A percentile compares a stretch with the other conserved stretches of the same genome.
Conservation (phyloP, 2,888 invertebrate species). For the Callyntrura sp. region DNA sequence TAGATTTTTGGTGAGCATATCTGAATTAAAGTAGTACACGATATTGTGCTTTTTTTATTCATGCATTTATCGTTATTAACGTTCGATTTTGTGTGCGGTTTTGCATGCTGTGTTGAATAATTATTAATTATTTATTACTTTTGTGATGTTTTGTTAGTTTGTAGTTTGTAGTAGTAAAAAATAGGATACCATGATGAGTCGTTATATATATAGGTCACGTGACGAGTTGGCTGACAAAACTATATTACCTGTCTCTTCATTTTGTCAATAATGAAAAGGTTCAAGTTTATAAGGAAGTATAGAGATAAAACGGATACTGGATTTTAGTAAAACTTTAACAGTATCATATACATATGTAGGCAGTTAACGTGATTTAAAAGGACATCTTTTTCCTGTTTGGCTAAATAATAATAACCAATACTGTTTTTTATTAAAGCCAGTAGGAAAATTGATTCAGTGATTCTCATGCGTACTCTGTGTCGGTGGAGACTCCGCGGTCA, state of each 20-base stretch:
- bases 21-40: too few species aligned
- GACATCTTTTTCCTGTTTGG: slow-evolving; percentile 27
- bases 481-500: slow-evolving; percentile 89
- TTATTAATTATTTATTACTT: too few species aligned
- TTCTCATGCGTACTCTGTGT: slow-evolving; percentile 91
- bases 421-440: slow-evolving; percentile 58
- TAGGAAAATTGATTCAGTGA: slow-evolving; percentile 60
- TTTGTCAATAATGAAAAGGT: slow-evolving; percentile 50
- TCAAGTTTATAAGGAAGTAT: slow-evolving; percentile 4
- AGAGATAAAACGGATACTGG: slow-evolving; percentile 4
- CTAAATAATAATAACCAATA: too few species aligned
- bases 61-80: too few species aligned
- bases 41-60: too few species aligned
- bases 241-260: slow-evolving; percentile 48
- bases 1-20: slow-evolving; percentile 24
- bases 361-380: slow-evolving; percentile 55
- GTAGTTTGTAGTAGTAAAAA: too few species aligned
- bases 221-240: slow-evolving; percentile 18
- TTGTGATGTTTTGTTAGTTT: slow-evolving; percentile 10
- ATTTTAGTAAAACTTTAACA: slow-evolving; percentile 29
- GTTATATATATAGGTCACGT: neutral
- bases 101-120: too few species aligned
- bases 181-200: slow-evolving; percentile 57
- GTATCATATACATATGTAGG: slow-evolving; percentile 54
- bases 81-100: too few species aligned